Conservation (phyloP, 1,140 invertebrate genomes). For the Zaprionus ghesquierei region DNA sequence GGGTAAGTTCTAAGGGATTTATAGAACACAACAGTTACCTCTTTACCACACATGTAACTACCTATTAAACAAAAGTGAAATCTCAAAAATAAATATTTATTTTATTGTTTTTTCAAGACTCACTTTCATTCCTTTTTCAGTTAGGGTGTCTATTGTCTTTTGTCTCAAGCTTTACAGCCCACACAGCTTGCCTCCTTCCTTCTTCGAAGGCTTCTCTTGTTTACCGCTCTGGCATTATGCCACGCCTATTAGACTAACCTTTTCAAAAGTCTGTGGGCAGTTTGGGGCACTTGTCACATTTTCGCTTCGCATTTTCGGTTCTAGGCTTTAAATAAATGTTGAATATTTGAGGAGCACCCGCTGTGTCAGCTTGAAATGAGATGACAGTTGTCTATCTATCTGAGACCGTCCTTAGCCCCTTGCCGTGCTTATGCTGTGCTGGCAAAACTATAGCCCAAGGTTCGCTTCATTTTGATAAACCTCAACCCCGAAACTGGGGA, state of each 20-base stretch:
- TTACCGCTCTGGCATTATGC: slow-evolving; percentile 33
- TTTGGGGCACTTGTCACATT: slow-evolving; percentile 38
- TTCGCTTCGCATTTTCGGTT: slow-evolving; percentile 50
- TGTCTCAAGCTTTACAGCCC: slow-evolving; percentile 19
- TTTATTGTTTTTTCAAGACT: background rate
- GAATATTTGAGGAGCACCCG: slow-evolving; percentile 53
- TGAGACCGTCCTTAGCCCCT: too few relatives aligned
- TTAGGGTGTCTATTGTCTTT: background rate
- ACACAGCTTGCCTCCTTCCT: background rate
- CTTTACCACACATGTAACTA: background rate
- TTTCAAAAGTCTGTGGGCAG: slow-evolving; percentile 2
- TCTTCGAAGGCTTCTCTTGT: slow-evolving; percentile 2
- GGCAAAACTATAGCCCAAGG: slow-evolving; percentile 55
- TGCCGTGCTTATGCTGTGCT: slow-evolving; percentile 31
- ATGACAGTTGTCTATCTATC: slow-evolving; percentile 44
- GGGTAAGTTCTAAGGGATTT: too few relatives aligned
- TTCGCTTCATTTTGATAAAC: slow-evolving; percentile 54
- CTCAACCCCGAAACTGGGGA: slow-evolving; percentile 13
- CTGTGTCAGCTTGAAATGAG: slow-evolving; percentile 62
- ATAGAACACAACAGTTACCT: too few relatives aligned
- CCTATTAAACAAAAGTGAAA: background rate
- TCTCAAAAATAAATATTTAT: background rate
- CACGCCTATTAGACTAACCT: slow-evolving; percentile 6
- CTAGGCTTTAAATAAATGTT: slow-evolving; percentile 58
- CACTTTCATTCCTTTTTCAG: background rate